Evolutionary conservation across 2,888 invertebrate species (phyloP), one percentile per base, ranked within the genome.

Genomic region (Bursaphelenchus okinawaensis): DNA sequence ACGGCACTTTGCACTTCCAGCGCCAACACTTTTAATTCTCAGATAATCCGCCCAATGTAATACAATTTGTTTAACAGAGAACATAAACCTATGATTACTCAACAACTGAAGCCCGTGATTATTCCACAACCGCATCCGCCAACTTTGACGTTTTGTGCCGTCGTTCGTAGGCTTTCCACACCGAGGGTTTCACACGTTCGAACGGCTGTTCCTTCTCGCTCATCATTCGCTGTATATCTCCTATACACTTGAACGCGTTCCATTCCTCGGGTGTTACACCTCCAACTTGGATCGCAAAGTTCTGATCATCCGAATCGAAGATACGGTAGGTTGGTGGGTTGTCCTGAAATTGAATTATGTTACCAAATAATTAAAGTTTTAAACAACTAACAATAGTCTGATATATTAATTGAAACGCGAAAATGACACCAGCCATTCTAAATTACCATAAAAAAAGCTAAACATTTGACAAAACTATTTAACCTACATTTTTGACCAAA

Each of bases 131-230:
- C n/a, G n/a, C n/a, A n/a, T n/a, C n/a, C n/a, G n/a, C 51, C 63
- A 22, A 26, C 19, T 19, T 67, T 40, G 7, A n/a, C 23, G 7
- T 66, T 56, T 76, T 75, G 56, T 61, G 61, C 16, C 76, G 62
- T 6, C 78, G 61, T 55, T 78, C 77, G 62, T 64, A 75, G 20
- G 72, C 72, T 63, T 78, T 78, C 62, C 78, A 62, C 69, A 70
- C 68, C 16, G 77, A 76, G 40, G 77, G 77, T 63, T 78, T 78
- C 52, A 76, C 63, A 24, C 74, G 66, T 57, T 74, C 78, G 68
- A 69, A 80, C n/a, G 78, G 76, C 52, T 66, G 63, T 23, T 79
- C 78, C 67, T 75, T 75, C 9, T 73, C 70, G 57, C 69, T 67
- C 51, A 72, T 62, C n/a, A 65, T 63, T 16, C 65, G 55, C 55